These are phyloP conservation scores for Halcyon smyrnensis DNA, from an alignment of 2,797 vertebrate species.

Conservation along the genomic window DNA sequence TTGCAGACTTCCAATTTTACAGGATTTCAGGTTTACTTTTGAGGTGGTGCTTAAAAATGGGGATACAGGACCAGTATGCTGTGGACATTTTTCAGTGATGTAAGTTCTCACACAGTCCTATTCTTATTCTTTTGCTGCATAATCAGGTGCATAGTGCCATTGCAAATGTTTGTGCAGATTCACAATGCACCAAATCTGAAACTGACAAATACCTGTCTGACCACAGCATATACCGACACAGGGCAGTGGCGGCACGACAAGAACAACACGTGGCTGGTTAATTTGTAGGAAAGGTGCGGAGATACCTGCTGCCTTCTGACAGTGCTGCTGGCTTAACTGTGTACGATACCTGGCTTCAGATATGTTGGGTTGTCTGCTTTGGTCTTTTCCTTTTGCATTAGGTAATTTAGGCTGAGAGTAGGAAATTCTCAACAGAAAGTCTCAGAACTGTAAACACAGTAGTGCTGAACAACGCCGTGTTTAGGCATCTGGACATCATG, in stretches of 20 bases:
- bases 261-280: rapidly evolving
- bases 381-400: background rate
- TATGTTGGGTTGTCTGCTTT: background rate
- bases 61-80: background rate
- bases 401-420: background rate
- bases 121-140: background rate
- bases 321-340: background rate
- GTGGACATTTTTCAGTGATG: rapidly evolving
- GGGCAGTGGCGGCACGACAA: rapidly evolving
- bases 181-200: background rate
- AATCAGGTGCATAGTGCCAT: background rate
- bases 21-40: background rate
- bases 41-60: background rate
- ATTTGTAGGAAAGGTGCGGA: background rate
- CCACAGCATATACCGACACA: rapidly evolving
- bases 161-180: background rate
- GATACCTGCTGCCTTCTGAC: background rate
- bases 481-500: background rate
- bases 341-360: background rate
- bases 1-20: background rate
- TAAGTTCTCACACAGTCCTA: background rate
- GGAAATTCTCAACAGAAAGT: background rate
- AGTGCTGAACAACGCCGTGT: background rate
- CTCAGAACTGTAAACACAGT: background rate
- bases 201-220: background rate